Evolutionary conservation across 2,113 vertebrate species (phyloP), one percentile per base, ranked within the genome.

Genomic region (Thunnus maccoyii): DNA sequence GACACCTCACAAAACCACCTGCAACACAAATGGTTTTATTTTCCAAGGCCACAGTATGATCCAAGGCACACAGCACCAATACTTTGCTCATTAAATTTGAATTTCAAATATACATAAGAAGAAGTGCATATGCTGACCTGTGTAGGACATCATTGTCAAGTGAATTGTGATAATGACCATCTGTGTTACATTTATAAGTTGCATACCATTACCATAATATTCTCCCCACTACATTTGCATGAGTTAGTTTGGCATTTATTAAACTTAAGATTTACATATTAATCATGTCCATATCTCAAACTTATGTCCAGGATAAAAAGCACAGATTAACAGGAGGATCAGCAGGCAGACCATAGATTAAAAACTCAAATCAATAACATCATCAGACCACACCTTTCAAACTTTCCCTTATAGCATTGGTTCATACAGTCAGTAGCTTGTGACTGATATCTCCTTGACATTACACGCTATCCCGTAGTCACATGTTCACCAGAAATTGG

Each of bases 91-190:
- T 41, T 10, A 41, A 41, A 41, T 41, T 9, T 9, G 36, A 41
- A 41, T 41, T 41, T 41, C 36, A 41, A 41, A 41, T 41, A 41
- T 41, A 41, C 6, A 41, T 52, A 27, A 61, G 58, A 51, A 15
- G 57, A 9, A 47, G n/a, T 52, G 18, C 52, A 47, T 66, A 71
- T 0, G 9, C 22, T 10, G 27, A 73, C 58, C 17, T 51, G 58
- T 62, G 64, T 48, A 48, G 55, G 56, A 66, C 65, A 83, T 46
- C 11, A 52, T 54, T 22, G 50, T 51, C 4, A 16, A 73, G 62
- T 3, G 20, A 64, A 22, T 14, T 62, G 63, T 63, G 36, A 71
- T 72, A 83, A 80, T 52, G 47, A 22, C 75, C 75, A 81, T 70
- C 71, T 82, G 71, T 56, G 17, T 30, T 30, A 22, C 27, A 52